Evolutionary conservation across 2,113 vertebrate species (phyloP).

Genomic region (Myxocyprinus asiaticus): DNA sequence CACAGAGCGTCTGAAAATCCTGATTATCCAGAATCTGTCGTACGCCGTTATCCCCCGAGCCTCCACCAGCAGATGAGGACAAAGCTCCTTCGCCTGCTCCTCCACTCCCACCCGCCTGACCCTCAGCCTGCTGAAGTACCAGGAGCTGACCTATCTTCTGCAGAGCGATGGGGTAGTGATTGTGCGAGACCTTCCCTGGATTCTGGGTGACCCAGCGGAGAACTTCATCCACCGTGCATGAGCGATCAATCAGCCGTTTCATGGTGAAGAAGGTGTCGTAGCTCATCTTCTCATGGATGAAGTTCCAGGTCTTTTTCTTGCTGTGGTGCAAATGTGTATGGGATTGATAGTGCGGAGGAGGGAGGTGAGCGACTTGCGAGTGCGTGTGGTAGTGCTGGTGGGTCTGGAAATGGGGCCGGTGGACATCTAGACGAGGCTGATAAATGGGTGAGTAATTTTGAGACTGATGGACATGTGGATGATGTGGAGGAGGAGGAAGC

Average conservation of each 20-base stretch:
- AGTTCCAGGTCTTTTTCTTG: slow-evolving; percentile 85
- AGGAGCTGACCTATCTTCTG: slow-evolving; percentile 89
- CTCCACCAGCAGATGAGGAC: not conserved
- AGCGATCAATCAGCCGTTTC: slow-evolving; percentile 90
- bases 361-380: slow-evolving; percentile 59
- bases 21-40: slow-evolving; percentile 78
- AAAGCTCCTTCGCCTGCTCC: not conserved
- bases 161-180: slow-evolving; percentile 88
- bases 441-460: slow-evolving; percentile 65
- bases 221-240: slow-evolving; percentile 83
- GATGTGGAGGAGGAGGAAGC: slow-evolving; percentile 47
- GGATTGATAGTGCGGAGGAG: slow-evolving; percentile 65
- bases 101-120: not conserved
- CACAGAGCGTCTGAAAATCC: slow-evolving; percentile 84
- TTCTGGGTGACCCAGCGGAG: slow-evolving; percentile 94
- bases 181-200: slow-evolving; percentile 85
- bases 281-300: slow-evolving; percentile 87
- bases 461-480: slow-evolving; percentile 53
- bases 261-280: slow-evolving; percentile 90
- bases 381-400: slow-evolving; percentile 63
- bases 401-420: slow-evolving; percentile 61
- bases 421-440: slow-evolving; percentile 62
- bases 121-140: slow-evolving; percentile 54
- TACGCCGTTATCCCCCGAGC: slow-evolving; percentile 47
- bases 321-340: slow-evolving; percentile 58